Evolutionary conservation across 1,140 invertebrate species (phyloP), one percentile per base, ranked within the genome.

Genomic region (Cepaea nemoralis): DNA sequence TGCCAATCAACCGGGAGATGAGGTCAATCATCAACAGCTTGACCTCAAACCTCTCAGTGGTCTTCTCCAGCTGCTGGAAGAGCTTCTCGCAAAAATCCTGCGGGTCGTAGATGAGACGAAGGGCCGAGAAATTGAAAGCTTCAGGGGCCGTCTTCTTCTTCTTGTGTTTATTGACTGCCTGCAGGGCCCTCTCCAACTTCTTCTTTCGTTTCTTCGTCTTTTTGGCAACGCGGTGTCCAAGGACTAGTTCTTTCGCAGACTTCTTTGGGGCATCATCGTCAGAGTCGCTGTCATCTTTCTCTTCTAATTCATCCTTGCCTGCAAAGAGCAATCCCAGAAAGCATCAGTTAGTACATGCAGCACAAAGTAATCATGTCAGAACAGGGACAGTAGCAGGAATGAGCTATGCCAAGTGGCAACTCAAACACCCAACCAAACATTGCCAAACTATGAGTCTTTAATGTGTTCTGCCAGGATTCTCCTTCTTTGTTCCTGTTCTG

Each of bases 151-250:
- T 94, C 85, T 97, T 97, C 87, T 98, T 99, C 89, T 98, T 99
- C 85, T 97, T 95, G 39, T 95, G 94, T 92, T 98, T 97, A 91
- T 90, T 94, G 0, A 96, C 94, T 73, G 95, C 91, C 88, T 96
- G 94, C 89, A 99, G 98, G 0, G 96, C 95, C 92, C 96, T 96
- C 55, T 96, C 94, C n/a, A 99, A 92, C 87, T 97, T 94, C 90
- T 98, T 99, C 86, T 97, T 94, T 76, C 98, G 93, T 92, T 99
- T 99, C 84, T 95, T 95, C 0, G 97, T 97, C 90, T 99, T 99
- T 88, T 99, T 99, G 88, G 97, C 99, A 35, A 99, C 95, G 91
- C 95, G 95, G 91, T 98, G 97, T 0, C 96, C 94, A 92, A 97
- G 94, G 85, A 95, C 93, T 19, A 97, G 94, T 88, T 97, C 95